Percentiles rank a stretch among this genome's conserved stretches.
phyloP scores from a whole-genome alignment of 1,140 invertebrate genomes.

The Antheraea mylitta region DNA sequence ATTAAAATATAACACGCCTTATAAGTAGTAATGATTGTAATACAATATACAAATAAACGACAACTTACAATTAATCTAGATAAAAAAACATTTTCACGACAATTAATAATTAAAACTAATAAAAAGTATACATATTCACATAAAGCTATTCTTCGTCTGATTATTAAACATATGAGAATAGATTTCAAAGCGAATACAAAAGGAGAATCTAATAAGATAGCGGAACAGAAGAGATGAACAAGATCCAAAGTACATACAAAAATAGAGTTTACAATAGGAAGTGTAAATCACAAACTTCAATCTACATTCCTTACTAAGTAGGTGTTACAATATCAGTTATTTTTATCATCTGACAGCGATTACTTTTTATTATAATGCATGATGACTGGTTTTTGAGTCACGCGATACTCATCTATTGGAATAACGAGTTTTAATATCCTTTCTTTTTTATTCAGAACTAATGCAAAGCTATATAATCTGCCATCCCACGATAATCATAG shows the following conservation, averaged over 20 bases:
- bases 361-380: constrained; percentile 39
- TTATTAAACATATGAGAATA: too few species aligned
- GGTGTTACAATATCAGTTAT: constrained; percentile 34
- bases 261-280: constrained; percentile 19
- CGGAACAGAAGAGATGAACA: too few species aligned
- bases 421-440: constrained; percentile 39
- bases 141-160: too few species aligned
- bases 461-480: constrained; percentile 36
- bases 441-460: constrained; percentile 15
- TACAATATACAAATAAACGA: too few species aligned
- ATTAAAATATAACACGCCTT: too few species aligned
- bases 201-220: too few species aligned
- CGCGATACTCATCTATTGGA: constrained; percentile 30
- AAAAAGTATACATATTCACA: too few species aligned
- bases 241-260: neutral
- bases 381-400: constrained; percentile 46
- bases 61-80: too few species aligned
- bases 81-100: too few species aligned
- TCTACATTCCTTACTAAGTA: constrained; percentile 24
- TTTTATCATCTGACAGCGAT: constrained; percentile 36
- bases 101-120: too few species aligned
- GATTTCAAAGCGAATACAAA: too few species aligned
- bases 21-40: too few species aligned
- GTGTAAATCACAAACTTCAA: constrained; percentile 18
- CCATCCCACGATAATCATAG: constrained; percentile 25